Evolutionary conservation across 1,140 invertebrate genomes (phyloP).

Genomic region (Drosophila nigrodunni): DNA sequence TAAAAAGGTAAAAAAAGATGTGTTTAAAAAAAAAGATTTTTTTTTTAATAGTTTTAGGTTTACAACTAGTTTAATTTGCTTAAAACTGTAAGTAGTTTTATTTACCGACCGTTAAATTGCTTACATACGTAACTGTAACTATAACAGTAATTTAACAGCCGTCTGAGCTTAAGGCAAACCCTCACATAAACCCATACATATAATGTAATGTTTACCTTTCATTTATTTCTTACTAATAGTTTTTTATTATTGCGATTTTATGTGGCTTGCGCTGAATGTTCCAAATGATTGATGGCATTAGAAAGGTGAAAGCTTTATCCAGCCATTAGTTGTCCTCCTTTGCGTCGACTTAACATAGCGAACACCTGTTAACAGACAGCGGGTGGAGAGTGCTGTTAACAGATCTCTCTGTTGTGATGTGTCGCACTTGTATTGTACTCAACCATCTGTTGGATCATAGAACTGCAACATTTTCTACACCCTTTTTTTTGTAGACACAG

Average conservation of each 20-base stretch:
- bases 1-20: neutral
- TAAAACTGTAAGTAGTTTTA: neutral
- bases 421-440: neutral
- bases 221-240: slow-evolving; percentile 17
- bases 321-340: slow-evolving; percentile 7
- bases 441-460: slow-evolving; percentile 28
- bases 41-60: neutral
- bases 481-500: slow-evolving; percentile 1
- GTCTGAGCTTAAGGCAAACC: neutral
- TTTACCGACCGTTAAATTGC: slow-evolving; percentile 9
- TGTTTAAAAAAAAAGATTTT: too few relatives aligned
- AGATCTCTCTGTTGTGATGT: neutral
- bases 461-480: neutral
- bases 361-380: neutral
- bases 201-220: neutral
- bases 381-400: slow-evolving; percentile 9
- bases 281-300: slow-evolving; percentile 41
- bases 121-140: slow-evolving; percentile 10
- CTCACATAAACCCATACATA: neutral
- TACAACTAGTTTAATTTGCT: neutral
- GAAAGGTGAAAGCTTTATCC: slow-evolving; percentile 44
- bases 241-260: slow-evolving; percentile 6
- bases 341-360: slow-evolving; percentile 7
- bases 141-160: slow-evolving; percentile 18
- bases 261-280: slow-evolving; percentile 15